Percentiles rank a stretch among this genome's conserved stretches.
These are phyloP conservation scores for Acheta domesticus DNA, from an alignment of 2,888 invertebrate genomes.

Conservation along the genomic window DNA sequence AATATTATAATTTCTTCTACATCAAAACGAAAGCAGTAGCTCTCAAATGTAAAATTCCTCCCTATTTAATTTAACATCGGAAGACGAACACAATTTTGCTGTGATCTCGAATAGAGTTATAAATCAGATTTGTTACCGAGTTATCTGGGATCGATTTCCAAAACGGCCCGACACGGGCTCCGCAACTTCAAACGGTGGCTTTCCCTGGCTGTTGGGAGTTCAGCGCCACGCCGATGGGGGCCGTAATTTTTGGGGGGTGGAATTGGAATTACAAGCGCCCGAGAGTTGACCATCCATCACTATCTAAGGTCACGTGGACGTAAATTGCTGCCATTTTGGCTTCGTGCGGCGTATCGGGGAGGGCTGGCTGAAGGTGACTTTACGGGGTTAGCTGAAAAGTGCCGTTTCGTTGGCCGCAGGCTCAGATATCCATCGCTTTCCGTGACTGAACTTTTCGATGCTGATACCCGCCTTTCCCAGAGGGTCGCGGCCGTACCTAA, in stretches of 20 bases:
- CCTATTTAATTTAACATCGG: neutral
- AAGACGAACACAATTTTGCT: neutral
- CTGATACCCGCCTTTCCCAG: neutral
- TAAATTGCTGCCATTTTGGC: slow-evolving; percentile 18
- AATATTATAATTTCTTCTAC: too few species aligned
- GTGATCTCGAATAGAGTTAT: neutral
- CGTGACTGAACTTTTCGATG: neutral
- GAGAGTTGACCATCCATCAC: neutral
- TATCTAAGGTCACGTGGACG: slow-evolving; percentile 9
- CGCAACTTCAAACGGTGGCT: neutral
- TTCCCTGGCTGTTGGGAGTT: neutral
- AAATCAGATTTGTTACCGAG: neutral
- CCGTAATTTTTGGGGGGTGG: neutral
- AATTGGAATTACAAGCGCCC: slow-evolving; percentile 1
- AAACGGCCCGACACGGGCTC: neutral
- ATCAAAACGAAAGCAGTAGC: too few species aligned
- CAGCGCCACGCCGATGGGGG: neutral
- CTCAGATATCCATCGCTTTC: neutral
- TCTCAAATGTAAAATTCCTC: too few species aligned
- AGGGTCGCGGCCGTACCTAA: neutral
- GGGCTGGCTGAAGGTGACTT: neutral
- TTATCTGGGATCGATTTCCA: neutral
- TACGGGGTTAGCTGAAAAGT: slow-evolving; percentile 18
- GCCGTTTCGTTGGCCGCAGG: neutral
- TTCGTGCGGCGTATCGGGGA: slow-evolving; percentile 6